Evolutionary conservation across 2,113 vertebrate species (phyloP).

Genomic region (Taurulus bubalis): DNA sequence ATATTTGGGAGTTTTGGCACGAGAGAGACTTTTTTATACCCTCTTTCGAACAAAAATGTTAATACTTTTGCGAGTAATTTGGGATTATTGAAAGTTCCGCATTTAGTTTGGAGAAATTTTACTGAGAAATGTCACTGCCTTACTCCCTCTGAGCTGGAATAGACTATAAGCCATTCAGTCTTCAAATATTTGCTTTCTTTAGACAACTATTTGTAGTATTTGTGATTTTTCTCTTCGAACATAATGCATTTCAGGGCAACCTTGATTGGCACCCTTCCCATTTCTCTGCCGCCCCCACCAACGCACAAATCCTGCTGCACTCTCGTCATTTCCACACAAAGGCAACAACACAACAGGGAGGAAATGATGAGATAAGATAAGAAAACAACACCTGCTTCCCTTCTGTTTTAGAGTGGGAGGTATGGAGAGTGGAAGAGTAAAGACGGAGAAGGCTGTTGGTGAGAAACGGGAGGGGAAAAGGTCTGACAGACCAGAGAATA

Average conservation of each 20-base stretch:
- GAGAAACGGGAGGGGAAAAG: conserved; percentile 2
- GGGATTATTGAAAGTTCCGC: not conserved
- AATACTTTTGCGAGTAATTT: not conserved
- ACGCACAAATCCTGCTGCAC: conserved; percentile 20
- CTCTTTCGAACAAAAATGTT: not conserved
- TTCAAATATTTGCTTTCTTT: conserved; percentile 1
- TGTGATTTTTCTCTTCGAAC: not conserved
- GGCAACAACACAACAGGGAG: conserved; percentile 56
- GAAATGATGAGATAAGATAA: conserved; percentile 46
- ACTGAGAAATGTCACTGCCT: not conserved
- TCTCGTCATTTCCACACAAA: conserved; percentile 37
- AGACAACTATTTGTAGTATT: not conserved
- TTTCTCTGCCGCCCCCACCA: conserved; percentile 22
- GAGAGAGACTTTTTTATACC: not conserved
- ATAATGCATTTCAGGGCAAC: conserved; percentile 5
- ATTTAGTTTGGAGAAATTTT: not conserved
- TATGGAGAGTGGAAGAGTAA: conserved; percentile 7
- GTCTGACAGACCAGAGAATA: conserved; percentile 6
- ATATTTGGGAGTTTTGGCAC: not conserved
- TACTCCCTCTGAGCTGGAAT: not conserved
- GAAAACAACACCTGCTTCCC: conserved; percentile 67
- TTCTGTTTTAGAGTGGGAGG: conserved; percentile 30
- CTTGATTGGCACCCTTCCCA: conserved; percentile 17
- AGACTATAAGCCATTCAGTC: not conserved
- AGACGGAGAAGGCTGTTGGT: not conserved